A percentile compares a stretch with the other conserved stretches of the same genome.
Conservation (phyloP, 2,113 vertebrate species). For the Felis catus region F.catus_Fca126_mat1.0 CM031413.1:58431501-58432000, state of each 20-base stretch:
- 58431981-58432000: not conserved
- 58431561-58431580: no score
- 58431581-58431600: no score
- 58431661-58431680: no score
- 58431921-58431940: not conserved
- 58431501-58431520: no score
- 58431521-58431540: no score
- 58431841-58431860: slow-evolving; percentile 91
- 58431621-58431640: not conserved
- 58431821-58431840: slow-evolving; percentile 90
- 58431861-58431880: slow-evolving; percentile 96
- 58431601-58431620: no score
- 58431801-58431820: slow-evolving; percentile 93
- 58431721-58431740: not conserved
- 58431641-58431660: accelerated
- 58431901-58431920: not conserved
- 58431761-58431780: slow-evolving; percentile 93
- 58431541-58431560: no score
- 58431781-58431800: slow-evolving; percentile 94
- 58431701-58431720: not conserved
- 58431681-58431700: not conserved
- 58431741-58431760: slow-evolving; percentile 64
- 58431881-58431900: not conserved
- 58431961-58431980: not conserved
- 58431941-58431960: not conserved